These are phyloP conservation scores for Clarias laeviceps DNA, from an alignment of 2,797 vertebrate genomes.

Conservation along the genomic window DNA sequence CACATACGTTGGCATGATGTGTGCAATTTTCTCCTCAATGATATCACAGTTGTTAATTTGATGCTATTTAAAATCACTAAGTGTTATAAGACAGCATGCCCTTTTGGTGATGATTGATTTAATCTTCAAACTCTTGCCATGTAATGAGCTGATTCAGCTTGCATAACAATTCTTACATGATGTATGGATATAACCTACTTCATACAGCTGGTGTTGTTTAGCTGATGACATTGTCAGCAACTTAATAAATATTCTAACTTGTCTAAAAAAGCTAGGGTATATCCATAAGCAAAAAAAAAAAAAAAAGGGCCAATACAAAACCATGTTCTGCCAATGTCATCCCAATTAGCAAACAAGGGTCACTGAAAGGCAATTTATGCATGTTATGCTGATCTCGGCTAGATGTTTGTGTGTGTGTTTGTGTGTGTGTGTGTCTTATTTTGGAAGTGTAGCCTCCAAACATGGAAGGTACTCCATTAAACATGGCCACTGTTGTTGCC, in stretches of 20 bases:
- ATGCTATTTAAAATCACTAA: background rate
- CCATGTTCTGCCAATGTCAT: background rate
- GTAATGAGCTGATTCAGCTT: conserved; percentile 30
- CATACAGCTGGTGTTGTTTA: background rate
- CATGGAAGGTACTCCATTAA: background rate
- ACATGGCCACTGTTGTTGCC: background rate
- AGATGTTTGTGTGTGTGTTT: background rate
- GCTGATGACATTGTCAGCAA: background rate
- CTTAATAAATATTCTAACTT: background rate
- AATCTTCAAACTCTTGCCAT: background rate
- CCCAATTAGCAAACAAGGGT: background rate
- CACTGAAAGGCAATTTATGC: conserved; percentile 10
- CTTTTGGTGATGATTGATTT: conserved; percentile 16
- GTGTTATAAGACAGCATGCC: background rate
- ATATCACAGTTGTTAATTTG: conserved; percentile 14
- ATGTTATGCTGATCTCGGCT: background rate
- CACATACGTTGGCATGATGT: background rate
- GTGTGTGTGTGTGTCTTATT: background rate
- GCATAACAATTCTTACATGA: background rate
- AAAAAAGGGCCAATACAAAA: background rate
- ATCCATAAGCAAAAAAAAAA: background rate
- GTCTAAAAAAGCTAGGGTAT: background rate
- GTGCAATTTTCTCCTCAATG: background rate
- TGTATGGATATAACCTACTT: conserved; percentile 13
- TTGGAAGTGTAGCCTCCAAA: background rate